Conservation (phyloP, 2,888 invertebrate genomes). For the Scelioninae gen. 2 region DNA sequence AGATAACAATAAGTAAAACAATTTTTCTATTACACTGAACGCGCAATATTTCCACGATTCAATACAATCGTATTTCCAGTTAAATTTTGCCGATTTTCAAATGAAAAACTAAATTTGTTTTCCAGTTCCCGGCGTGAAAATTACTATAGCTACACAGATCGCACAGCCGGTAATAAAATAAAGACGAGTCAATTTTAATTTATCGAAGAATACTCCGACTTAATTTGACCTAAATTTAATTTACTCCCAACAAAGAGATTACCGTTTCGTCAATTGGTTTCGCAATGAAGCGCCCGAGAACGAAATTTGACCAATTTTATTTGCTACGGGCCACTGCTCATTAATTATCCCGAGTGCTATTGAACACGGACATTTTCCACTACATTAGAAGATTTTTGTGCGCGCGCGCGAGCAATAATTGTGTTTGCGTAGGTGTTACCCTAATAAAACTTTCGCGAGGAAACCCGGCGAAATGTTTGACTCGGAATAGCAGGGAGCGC, state of each 20-base stretch:
- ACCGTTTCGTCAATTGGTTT: conserved; percentile 23
- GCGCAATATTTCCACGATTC: too few relatives aligned
- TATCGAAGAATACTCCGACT: conserved; percentile 2
- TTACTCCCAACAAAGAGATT: conserved; percentile 18
- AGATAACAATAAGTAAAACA: too few relatives aligned
- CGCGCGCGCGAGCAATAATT: not conserved
- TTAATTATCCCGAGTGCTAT: conserved; percentile 28
- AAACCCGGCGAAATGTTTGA: too few relatives aligned
- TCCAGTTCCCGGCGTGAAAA: not conserved
- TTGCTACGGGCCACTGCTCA: conserved; percentile 27
- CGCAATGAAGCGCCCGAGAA: conserved; percentile 1
- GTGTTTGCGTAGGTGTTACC: not conserved
- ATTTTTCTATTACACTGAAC: too few relatives aligned
- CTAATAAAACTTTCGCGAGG: too few relatives aligned
- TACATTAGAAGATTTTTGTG: conserved; percentile 13
- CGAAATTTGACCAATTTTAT: conserved; percentile 33
- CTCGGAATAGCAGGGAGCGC: too few relatives aligned
- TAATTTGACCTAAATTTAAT: conserved; percentile 17
- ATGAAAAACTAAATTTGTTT: too few relatives aligned
- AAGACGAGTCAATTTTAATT: conserved; percentile 14
- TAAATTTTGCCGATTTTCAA: too few relatives aligned
- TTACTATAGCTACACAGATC: not conserved
- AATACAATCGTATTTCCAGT: too few relatives aligned
- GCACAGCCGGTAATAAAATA: not conserved
- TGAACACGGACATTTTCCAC: conserved; percentile 4